Evolutionary conservation across 2,888 invertebrate species (phyloP).

Genomic region (Calephelis perditalis): DNA sequence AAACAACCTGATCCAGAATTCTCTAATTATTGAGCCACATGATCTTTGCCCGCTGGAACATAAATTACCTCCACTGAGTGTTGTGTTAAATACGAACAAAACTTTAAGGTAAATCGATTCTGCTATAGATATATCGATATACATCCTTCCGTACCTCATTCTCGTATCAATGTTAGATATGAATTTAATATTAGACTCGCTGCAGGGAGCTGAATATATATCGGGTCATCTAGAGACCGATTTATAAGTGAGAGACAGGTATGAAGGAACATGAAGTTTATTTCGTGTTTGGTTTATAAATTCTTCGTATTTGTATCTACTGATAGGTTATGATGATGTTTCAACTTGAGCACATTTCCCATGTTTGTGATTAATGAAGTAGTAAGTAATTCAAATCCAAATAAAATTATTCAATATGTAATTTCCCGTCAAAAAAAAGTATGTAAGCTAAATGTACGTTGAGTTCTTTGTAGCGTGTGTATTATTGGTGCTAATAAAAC

Average conservation of each 20-base stretch:
- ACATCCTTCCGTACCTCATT: neutral
- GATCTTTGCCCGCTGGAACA: neutral
- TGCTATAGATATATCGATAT: neutral
- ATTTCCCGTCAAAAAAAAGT: no score
- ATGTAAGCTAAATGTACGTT: no score
- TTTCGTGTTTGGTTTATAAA: neutral
- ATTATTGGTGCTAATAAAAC: no score
- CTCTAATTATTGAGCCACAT: neutral
- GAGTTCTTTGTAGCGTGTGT: no score
- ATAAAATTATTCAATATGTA: no score
- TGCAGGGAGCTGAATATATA: slow-evolving; percentile 11
- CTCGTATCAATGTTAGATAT: slow-evolving; percentile 7
- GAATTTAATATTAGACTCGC: slow-evolving; percentile 12
- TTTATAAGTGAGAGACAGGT: slow-evolving; percentile 4
- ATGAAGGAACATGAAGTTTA: neutral
- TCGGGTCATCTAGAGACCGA: slow-evolving; percentile 10
- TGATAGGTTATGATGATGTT: no score
- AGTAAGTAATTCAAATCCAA: no score
- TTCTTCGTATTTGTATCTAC: no score
- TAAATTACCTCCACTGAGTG: neutral
- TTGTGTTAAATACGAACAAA: neutral
- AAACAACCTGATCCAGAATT: neutral
- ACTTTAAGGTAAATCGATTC: slow-evolving; percentile 8
- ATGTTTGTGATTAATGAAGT: no score
- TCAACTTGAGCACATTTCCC: no score